Conservation (phyloP, 2,797 vertebrate species). For the Sebastiscus tertius region DNA sequence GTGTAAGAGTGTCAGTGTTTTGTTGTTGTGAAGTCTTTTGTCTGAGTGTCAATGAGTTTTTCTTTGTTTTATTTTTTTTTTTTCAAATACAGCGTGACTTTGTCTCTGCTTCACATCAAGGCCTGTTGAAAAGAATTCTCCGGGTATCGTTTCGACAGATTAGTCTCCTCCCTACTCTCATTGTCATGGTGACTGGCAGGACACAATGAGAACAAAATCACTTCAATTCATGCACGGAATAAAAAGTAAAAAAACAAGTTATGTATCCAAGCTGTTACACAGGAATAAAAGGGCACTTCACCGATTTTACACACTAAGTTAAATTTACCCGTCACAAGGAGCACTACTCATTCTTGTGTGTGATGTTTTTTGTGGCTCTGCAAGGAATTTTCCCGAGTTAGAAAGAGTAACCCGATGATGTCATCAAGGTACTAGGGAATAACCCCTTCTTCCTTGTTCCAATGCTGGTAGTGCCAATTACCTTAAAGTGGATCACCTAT, state of each 20-base stretch:
- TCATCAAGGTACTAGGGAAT: neutral
- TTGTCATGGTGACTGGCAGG: slow-evolving; percentile 19
- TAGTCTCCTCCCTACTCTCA: slow-evolving; percentile 13
- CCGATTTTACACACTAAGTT: neutral
- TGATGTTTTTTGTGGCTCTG: neutral
- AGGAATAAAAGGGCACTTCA: neutral
- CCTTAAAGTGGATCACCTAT: neutral
- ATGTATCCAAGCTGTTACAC: neutral
- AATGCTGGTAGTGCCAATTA: neutral
- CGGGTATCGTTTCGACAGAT: slow-evolving; percentile 26
- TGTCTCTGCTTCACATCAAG: slow-evolving; percentile 28
- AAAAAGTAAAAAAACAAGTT: neutral
- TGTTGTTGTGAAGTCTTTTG: slow-evolving; percentile 41
- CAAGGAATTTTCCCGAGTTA: neutral
- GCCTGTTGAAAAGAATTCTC: slow-evolving; percentile 22
- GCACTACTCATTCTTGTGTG: neutral
- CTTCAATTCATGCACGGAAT: slow-evolving; percentile 4
- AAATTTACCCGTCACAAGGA: too few species aligned
- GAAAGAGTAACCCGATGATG: neutral
- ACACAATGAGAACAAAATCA: slow-evolving; percentile 24
- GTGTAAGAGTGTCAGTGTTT: slow-evolving; percentile 38
- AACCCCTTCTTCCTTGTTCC: neutral
- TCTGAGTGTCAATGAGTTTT: slow-evolving; percentile 28
- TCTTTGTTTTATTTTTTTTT: neutral
- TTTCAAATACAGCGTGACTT: neutral